Percentiles rank a stretch among this genome's conserved stretches.
Conservation (phyloP, 2,888 invertebrate species). For the Dryocosmus kuriphilus region DNA sequence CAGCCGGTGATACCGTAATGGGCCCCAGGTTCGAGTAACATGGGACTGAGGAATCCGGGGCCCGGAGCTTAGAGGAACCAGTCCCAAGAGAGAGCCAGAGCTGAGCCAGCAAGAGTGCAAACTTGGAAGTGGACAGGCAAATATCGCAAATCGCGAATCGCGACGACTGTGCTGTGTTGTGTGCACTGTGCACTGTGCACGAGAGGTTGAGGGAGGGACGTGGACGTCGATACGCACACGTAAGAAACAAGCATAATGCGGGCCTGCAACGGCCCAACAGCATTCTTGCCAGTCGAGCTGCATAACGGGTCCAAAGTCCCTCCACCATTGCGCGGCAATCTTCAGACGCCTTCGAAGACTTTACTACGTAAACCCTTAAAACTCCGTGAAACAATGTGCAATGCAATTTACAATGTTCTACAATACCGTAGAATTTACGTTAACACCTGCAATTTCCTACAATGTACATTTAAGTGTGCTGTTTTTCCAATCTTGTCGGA, state of each 20-base stretch:
- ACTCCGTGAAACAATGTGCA: constrained; percentile 9
- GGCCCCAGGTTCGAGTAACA: constrained; percentile 22
- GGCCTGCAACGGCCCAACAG: constrained; percentile 39
- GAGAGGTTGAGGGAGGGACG: constrained; percentile 34
- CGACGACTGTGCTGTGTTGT: neutral
- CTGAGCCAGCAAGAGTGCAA: neutral
- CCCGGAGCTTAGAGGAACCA: constrained; percentile 19
- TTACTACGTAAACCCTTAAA: constrained; percentile 30
- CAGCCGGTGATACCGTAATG: constrained; percentile 20
- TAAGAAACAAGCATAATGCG: constrained; percentile 41
- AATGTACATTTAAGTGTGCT: neutral
- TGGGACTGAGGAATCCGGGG: constrained; percentile 15
- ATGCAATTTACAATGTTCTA: constrained; percentile 22
- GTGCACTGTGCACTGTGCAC: neutral
- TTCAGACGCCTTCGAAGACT: constrained; percentile 38
- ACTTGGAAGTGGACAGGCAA: constrained; percentile 35
- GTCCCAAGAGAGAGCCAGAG: constrained; percentile 2
- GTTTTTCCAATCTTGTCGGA: neutral
- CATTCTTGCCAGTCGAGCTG: constrained; percentile 41
- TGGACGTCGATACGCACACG: constrained; percentile 33
- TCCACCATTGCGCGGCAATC: constrained; percentile 29
- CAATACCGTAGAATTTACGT: constrained; percentile 3
- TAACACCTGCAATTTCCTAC: constrained; percentile 8
- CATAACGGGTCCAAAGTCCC: constrained; percentile 37
- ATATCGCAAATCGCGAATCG: constrained; percentile 24